phyloP scores from a whole-genome alignment of 2,797 vertebrate species.

The Rhincodon typus region DNA sequence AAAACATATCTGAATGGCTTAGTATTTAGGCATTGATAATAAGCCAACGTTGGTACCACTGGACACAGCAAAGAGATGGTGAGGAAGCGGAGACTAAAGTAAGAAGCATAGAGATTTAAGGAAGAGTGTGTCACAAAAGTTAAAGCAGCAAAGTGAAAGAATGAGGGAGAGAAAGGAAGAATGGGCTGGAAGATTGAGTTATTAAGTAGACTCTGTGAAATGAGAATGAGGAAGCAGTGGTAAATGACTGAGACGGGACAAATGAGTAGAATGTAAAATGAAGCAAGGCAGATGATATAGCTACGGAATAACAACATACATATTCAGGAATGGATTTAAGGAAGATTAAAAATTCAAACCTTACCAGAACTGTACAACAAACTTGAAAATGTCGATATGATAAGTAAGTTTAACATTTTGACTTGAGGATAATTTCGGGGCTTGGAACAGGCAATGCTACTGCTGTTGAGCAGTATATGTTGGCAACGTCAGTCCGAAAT shows the following conservation, averaged over 20 bases:
- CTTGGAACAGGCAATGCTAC: not conserved
- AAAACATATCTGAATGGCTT: not conserved
- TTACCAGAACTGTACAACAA: slow-evolving; percentile 10
- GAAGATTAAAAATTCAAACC: not conserved
- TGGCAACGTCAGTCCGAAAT: not conserved
- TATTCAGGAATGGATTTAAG: not conserved
- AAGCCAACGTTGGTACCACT: not conserved
- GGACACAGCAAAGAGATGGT: not conserved
- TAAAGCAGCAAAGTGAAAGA: not conserved
- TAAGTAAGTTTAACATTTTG: not conserved
- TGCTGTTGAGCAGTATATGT: not conserved
- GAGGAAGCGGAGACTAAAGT: not conserved
- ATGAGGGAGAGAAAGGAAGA: not conserved
- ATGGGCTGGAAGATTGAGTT: not conserved
- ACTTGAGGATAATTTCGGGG: not conserved
- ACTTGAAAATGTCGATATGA: not conserved
- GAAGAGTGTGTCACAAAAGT: not conserved
- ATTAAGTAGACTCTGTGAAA: not conserved
- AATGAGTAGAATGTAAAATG: not conserved
- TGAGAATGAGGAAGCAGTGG: not conserved
- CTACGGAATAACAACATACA: not conserved
- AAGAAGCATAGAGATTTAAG: not conserved
- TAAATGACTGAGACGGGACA: not conserved
- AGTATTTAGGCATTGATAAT: not conserved
- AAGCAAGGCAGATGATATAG: not conserved